Evolutionary conservation across 2,888 invertebrate species (phyloP), one percentile per base, ranked within the genome.

Genomic region (Hecatera dysodea): DNA sequence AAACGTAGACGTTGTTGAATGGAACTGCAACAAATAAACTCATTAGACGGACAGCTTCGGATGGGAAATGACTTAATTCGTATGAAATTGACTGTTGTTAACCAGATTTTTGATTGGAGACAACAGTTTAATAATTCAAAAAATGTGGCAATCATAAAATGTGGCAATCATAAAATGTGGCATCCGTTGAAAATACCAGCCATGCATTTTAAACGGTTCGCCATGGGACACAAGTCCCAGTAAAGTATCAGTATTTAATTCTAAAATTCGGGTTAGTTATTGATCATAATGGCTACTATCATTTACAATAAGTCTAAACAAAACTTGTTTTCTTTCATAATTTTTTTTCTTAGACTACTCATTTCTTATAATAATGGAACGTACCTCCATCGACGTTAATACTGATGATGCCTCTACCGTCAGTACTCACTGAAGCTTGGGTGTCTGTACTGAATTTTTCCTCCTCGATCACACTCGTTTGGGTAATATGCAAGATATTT

Each of bases 1-100:
- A 87, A 52, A 98, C 91, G 96, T 97, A 97, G 0, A 96, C 96
- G 2, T 96, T 95, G 36, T 87, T 75, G 62, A 90, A 86, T 27
- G 84, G 85, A 44, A 82, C 94, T 95, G 89, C 24, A 89, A 89
- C 46, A 67, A 19, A 70, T 67, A 56, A 75, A 2, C 15, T 24
- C 4, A 50, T n/a, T 15, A 39, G 2, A 24, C 17, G 8, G 6
- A 0, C 1, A 8, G 4, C 9, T 33, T n/a, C n/a, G n/a, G n/a
- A n/a, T n/a, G n/a, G 39, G 39, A 11, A 27, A 12, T 19, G 42
- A 42, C 27, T 24, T 3, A 11, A 24, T 60, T 60, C n/a, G 11
- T 29, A 50, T 52, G 8, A 59, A 24, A 29, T 8, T 42, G 29
- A 12, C n/a, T 29, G 11, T 53, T 9, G 3, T 42, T 42, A 15